Evolutionary conservation across 2,113 vertebrate species (phyloP).

Genomic region (Myodes glareolus): DNA sequence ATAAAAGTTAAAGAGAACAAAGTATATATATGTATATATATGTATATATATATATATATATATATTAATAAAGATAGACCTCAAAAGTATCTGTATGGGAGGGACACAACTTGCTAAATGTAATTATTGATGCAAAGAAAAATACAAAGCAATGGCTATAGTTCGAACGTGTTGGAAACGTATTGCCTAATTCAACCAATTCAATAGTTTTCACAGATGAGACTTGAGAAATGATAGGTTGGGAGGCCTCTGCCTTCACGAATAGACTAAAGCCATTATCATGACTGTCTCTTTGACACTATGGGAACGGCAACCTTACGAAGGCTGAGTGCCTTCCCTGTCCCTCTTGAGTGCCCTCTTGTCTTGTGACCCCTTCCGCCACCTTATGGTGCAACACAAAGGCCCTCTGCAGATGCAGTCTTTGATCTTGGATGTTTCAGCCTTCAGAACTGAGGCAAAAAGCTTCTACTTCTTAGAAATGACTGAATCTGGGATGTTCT

Average conservation of each 20-base stretch:
- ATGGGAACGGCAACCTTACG: background rate
- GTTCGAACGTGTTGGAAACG: background rate
- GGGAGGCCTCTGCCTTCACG: background rate
- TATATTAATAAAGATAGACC: constrained; percentile 34
- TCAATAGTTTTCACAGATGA: background rate
- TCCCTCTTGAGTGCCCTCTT: background rate
- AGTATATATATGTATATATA: constrained; percentile 51
- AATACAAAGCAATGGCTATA: background rate
- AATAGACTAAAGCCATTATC: background rate
- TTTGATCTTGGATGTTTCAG: background rate
- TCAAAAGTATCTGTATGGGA: constrained; percentile 31
- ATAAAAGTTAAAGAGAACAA: constrained; percentile 18
- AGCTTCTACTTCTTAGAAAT: background rate
- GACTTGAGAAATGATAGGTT: background rate
- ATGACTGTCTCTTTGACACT: background rate
- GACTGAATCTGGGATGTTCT: background rate
- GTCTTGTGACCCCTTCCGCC: background rate
- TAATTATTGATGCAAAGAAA: constrained; percentile 20
- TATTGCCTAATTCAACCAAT: background rate
- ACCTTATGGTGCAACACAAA: background rate
- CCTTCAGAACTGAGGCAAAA: background rate
- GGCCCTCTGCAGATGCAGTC: background rate
- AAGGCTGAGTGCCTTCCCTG: background rate
- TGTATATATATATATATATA: constrained; percentile 47
- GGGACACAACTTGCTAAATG: background rate